Evolutionary conservation across 2,113 vertebrate species (phyloP).

Genomic region (Tauraco erythrolophus): DNA sequence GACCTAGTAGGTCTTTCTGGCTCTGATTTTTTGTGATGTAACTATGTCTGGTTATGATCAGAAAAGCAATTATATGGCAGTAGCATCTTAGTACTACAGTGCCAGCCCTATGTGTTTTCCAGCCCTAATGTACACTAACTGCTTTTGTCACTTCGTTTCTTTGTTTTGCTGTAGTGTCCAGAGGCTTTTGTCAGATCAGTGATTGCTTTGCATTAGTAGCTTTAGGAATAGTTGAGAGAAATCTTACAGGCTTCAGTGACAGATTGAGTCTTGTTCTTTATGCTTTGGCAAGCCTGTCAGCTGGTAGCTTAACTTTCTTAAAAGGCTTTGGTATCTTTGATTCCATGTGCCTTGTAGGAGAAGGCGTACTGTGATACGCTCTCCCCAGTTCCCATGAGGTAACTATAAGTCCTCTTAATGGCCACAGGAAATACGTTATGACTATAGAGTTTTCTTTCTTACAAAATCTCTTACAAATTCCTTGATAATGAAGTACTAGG

Average conservation of each 20-base stretch:
- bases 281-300: not conserved
- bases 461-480: not conserved
- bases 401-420: not conserved
- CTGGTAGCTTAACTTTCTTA: not conserved
- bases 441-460: not conserved
- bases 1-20: not conserved
- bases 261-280: not conserved
- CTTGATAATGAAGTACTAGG: not conserved
- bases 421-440: accelerated
- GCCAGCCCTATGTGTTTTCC: not conserved
- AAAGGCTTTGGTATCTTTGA: not conserved
- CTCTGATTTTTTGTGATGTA: not conserved
- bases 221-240: not conserved
- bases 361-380: not conserved
- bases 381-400: not conserved
- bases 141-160: not conserved
- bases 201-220: not conserved
- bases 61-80: not conserved
- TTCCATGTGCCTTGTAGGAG: not conserved
- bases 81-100: not conserved
- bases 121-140: not conserved
- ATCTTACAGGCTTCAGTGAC: not conserved
- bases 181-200: not conserved
- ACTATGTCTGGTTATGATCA: not conserved
- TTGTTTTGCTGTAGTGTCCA: not conserved